phyloP scores from a whole-genome alignment of 1,140 invertebrate genomes.

The Dendroctonus ponderosae region DNA sequence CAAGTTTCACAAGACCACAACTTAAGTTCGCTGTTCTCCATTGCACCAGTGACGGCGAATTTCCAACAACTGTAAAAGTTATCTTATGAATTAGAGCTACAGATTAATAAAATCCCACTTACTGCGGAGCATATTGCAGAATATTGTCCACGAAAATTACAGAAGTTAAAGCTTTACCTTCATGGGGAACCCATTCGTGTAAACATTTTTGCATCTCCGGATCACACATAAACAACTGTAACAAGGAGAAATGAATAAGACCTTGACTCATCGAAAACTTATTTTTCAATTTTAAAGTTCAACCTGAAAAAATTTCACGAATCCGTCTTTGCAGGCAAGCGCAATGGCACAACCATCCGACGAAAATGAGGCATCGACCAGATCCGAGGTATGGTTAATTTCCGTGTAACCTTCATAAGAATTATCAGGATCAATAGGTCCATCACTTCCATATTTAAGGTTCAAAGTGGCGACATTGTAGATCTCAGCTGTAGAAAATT shows the following conservation, averaged over 20 bases:
- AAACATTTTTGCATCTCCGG: conserved; percentile 71
- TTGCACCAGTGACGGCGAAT: conserved; percentile 85
- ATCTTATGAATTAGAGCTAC: not conserved
- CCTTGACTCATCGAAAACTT: not conserved
- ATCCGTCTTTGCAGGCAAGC: conserved; percentile 81
- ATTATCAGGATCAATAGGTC: conserved; percentile 52
- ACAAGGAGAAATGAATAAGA: conserved; percentile 57
- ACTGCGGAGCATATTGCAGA: conserved; percentile 78
- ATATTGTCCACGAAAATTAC: conserved; percentile 93
- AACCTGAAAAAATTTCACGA: conserved; percentile 90
- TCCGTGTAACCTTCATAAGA: conserved; percentile 61
- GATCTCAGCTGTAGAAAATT: conserved; percentile 57
- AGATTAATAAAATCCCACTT: conserved; percentile 53
- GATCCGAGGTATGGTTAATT: conserved; percentile 67
- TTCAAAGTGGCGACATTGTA: conserved; percentile 61
- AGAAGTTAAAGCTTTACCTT: conserved; percentile 77
- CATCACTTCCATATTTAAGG: conserved; percentile 52
- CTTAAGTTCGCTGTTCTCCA: conserved; percentile 88
- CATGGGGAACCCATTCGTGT: conserved; percentile 89
- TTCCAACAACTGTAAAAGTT: conserved; percentile 85
- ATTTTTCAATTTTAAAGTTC: conserved; percentile 14
- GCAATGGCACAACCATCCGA: conserved; percentile 91
- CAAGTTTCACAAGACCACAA: conserved; percentile 93
- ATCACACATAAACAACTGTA: conserved; percentile 70
- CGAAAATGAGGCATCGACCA: conserved; percentile 85